These are phyloP conservation scores for Ophthalmolycus amberensis DNA, from an alignment of 2,113 vertebrate species.

Conservation along the genomic window DNA sequence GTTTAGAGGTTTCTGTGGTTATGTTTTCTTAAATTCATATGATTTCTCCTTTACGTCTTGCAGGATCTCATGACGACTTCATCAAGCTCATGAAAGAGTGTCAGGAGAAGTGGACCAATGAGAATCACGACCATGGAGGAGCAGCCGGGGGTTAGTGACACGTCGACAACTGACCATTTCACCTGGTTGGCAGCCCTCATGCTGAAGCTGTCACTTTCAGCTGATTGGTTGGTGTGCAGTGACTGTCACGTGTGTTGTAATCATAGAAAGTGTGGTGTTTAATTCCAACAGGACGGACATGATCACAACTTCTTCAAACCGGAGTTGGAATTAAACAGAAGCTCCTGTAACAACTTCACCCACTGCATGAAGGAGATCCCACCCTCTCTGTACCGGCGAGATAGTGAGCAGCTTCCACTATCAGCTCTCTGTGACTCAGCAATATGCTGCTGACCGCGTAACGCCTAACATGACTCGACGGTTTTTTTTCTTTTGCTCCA, in stretches of 20 bases:
- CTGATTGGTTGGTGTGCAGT: background rate
- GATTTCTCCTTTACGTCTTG: background rate
- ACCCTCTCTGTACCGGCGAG: slow-evolving; percentile 65
- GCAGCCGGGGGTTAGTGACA: background rate
- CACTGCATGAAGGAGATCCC: slow-evolving; percentile 7
- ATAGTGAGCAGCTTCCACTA: slow-evolving; percentile 64
- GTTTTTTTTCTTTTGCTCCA: slow-evolving; percentile 13
- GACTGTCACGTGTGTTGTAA: background rate
- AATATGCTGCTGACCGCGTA: slow-evolving; percentile 17
- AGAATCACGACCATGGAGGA: background rate
- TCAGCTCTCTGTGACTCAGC: slow-evolving; percentile 74
- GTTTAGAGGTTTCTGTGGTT: background rate
- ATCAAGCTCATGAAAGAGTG: background rate
- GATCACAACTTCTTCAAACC: background rate
- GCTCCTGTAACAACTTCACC: rapidly evolving
- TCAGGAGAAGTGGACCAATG: background rate
- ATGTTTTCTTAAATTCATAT: background rate
- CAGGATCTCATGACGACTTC: background rate
- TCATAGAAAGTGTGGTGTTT: background rate
- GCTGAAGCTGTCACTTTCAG: background rate
- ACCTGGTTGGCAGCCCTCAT: background rate
- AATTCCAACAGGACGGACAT: background rate
- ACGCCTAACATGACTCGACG: slow-evolving; percentile 60
- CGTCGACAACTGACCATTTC: background rate
- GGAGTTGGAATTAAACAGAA: background rate